Evolutionary conservation across 2,888 invertebrate species (phyloP), one percentile per base, ranked within the genome.

Genomic region (Linyphia triangularis): DNA sequence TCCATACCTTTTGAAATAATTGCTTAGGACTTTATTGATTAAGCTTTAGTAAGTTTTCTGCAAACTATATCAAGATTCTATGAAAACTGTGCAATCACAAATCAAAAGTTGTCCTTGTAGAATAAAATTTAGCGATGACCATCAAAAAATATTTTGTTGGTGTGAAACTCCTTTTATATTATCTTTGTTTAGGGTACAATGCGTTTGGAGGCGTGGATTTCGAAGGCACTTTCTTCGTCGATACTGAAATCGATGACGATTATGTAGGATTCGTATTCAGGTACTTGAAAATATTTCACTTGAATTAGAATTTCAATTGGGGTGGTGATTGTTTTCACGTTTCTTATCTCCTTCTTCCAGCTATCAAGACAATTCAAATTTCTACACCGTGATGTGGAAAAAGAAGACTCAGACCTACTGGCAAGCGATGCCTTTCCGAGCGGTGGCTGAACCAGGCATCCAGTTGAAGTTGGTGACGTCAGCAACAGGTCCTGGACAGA

Each of bases 321-420:
- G 13, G 19, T 16, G 30, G 24, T 40, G 10, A 40, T 9, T 40
- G 16, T 16, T 40, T 13, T 13, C 40, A 16, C 40, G 40, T 3
- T 16, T 13, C 1, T 40, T 13, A 40, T 9, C 1, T 40, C 1
- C 61, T 59, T 61, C 10, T 24, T 51, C n/a, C 92, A 96, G 97
- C 90, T 98, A 97, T 92, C 98, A 98, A 92, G 96, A 96, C 93
- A 97, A 97, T 92, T 95, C 95, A 79, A 96, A 96, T 91, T 99
- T 98, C 93, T 99, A 99, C 93, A 95, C 96, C 13, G 97, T 98
- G 3, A 97, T 98, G 96, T 99, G 99, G 99, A 99, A 99, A 93
- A 98, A 98, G 93, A 95, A 95, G 90, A 95, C 95, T 0, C 98
- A 99, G 93, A 97, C 97, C 0, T 99, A 99, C 92, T 99, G 98